Evolutionary conservation across 2,113 vertebrate genomes (phyloP).

Genomic region (Rhadina sibilatrix): DNA sequence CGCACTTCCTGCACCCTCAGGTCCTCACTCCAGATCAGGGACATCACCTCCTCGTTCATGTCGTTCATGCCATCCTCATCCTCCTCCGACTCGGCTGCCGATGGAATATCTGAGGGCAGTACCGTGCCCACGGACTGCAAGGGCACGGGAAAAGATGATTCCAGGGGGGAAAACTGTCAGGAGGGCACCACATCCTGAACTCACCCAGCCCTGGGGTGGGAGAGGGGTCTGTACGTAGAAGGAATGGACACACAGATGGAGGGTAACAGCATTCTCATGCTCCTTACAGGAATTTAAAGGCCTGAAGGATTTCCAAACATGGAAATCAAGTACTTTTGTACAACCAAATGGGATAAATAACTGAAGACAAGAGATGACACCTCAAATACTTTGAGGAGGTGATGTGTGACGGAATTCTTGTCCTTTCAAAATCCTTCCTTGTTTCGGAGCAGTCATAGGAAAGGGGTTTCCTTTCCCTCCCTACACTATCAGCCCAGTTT

Average conservation of each 20-base stretch:
- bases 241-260: accelerated
- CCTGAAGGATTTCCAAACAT: neutral
- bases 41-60: slow-evolving; percentile 92
- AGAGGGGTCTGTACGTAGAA: neutral
- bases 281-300: neutral
- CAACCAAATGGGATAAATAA: neutral
- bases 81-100: slow-evolving; percentile 86
- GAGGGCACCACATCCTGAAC: neutral
- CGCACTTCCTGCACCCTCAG: slow-evolving; percentile 92
- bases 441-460: neutral
- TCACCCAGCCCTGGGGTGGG: neutral
- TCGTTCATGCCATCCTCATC: slow-evolving; percentile 98
- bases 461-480: neutral
- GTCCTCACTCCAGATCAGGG: slow-evolving; percentile 94
- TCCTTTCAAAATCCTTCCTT: neutral
- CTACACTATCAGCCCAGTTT: neutral
- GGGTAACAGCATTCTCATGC: neutral
- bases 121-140: slow-evolving; percentile 81
- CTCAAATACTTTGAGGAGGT: neutral
- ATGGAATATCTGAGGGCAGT: slow-evolving; percentile 83
- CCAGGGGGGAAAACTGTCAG: neutral
- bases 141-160: neutral
- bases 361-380: neutral
- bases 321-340: neutral
- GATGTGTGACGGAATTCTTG: neutral